Percentiles rank a stretch among this genome's conserved stretches.
Conservation (phyloP, 1,140 invertebrate species). For the Ditylenchus dipsaci region DNA sequence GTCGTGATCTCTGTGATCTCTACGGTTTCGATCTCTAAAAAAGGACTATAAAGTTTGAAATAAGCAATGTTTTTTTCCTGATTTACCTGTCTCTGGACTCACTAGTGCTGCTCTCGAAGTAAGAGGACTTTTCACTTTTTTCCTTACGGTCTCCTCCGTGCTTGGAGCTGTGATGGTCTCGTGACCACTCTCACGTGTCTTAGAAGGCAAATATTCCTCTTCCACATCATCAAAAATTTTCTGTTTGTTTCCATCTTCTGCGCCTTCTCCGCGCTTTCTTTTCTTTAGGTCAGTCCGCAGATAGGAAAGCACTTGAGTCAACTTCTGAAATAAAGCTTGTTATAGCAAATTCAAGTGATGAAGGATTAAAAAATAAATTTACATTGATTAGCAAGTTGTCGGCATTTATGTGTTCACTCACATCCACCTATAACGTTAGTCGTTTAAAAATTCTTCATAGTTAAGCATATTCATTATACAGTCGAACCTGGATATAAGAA, state of each 20-base stretch:
- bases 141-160: neutral
- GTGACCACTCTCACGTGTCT: neutral
- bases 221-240: slow-evolving; percentile 88
- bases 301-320: slow-evolving; percentile 92
- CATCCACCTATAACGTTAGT: too few species aligned
- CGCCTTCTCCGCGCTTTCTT: slow-evolving; percentile 12
- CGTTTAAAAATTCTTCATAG: too few species aligned
- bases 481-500: too few species aligned
- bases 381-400: too few species aligned
- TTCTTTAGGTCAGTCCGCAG: slow-evolving; percentile 65
- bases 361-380: slow-evolving; percentile 74
- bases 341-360: slow-evolving; percentile 64
- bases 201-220: slow-evolving; percentile 76
- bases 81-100: neutral
- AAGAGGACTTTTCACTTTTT: slow-evolving; percentile 6
- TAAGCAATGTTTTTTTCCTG: too few species aligned
- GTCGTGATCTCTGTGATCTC: slow-evolving; percentile 8
- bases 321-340: slow-evolving; percentile 71
- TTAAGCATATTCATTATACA: too few species aligned
- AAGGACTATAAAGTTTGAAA: too few species aligned
- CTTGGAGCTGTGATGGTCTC: neutral
- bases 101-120: slow-evolving; percentile 11
- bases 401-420: too few species aligned
- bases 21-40: slow-evolving; percentile 1
- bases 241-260: slow-evolving; percentile 1